A percentile compares a stretch with the other conserved stretches of the same genome.
These are phyloP conservation scores for Syritta pipiens DNA, from an alignment of 2,888 invertebrate genomes.

Conservation along the genomic window DNA sequence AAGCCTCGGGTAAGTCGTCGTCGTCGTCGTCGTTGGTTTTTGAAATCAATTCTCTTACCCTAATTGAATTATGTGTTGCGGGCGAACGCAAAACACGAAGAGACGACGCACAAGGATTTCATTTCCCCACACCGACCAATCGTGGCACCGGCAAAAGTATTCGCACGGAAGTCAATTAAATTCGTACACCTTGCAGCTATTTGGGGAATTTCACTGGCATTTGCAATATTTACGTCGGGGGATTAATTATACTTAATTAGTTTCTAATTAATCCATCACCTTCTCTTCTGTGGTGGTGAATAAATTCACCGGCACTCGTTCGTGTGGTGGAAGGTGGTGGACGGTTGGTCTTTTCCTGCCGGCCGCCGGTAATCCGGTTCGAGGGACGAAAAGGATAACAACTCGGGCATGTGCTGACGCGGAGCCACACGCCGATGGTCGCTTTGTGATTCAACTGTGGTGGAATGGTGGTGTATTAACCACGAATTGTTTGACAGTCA, in stretches of 20 bases:
- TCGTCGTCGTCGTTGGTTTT: slow-evolving; percentile 32
- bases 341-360: no score
- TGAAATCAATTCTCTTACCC: slow-evolving; percentile 46
- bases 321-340: neutral
- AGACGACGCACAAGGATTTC: slow-evolving; percentile 6
- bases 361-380: no score
- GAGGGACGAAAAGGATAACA: no score
- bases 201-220: neutral
- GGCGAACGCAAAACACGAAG: no score
- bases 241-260: slow-evolving; percentile 17
- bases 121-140: no score
- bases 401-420: no score
- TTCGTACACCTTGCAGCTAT: slow-evolving; percentile 1
- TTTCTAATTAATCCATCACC: slow-evolving; percentile 21
- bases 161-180: slow-evolving; percentile 32
- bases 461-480: no score
- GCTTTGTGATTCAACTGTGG: no score
- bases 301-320: neutral
- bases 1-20: neutral
- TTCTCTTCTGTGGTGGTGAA: neutral
- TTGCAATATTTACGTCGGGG: slow-evolving; percentile 10
- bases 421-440: no score
- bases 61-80: slow-evolving; percentile 43
- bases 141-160: neutral
- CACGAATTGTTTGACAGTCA: no score